Percentiles rank a stretch among this genome's conserved stretches.
Evolutionary conservation across 1,140 invertebrate species (phyloP).

Genomic region (Camponotus pennsylvanicus): DNA sequence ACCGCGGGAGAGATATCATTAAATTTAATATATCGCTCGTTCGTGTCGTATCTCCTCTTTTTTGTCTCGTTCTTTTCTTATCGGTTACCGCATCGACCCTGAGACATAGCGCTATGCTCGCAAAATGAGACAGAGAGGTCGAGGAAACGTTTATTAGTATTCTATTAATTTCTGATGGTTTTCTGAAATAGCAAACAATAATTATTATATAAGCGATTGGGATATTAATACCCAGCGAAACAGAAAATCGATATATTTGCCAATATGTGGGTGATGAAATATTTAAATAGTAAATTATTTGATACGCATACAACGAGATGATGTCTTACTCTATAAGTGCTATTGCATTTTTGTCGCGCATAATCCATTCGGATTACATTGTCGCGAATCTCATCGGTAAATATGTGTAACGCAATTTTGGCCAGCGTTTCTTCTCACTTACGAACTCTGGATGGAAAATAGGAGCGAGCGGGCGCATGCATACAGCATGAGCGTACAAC

Average conservation of each 20-base stretch:
- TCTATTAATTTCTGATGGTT: neutral
- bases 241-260: neutral
- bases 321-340: neutral
- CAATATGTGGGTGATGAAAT: neutral
- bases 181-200: neutral
- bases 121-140: neutral
- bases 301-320: too few relatives aligned
- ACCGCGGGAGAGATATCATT: conserved; percentile 49
- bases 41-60: conserved; percentile 5
- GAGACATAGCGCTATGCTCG: neutral
- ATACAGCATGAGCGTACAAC: conserved; percentile 43
- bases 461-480: conserved; percentile 28
- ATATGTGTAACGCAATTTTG: neutral
- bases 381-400: conserved; percentile 4
- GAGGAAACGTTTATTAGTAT: conserved; percentile 28
- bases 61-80: conserved; percentile 6
- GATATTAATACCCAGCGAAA: neutral
- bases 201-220: neutral
- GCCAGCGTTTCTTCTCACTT: conserved; percentile 21
- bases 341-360: neutral
- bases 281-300: too few relatives aligned
- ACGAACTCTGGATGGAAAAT: conserved; percentile 19
- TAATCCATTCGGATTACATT: conserved; percentile 20
- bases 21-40: conserved; percentile 57
- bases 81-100: neutral